These are phyloP conservation scores for Amniataba percoides DNA, from an alignment of 2,797 vertebrate species.

Conservation along the genomic window DNA sequence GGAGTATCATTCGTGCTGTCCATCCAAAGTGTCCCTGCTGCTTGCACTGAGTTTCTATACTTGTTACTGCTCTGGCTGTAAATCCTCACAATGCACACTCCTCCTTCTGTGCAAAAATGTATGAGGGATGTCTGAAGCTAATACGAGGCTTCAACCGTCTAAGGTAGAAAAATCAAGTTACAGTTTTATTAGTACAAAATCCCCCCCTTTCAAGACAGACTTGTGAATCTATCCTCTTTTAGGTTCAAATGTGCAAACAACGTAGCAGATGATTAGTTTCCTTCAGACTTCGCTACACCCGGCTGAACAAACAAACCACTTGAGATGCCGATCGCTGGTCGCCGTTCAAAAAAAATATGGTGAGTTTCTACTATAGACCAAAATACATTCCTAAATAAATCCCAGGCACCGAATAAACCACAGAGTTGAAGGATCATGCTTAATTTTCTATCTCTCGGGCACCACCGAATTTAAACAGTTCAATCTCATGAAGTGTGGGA, in stretches of 20 bases:
- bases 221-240: not conserved
- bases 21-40: not conserved
- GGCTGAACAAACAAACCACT: not conserved
- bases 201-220: not conserved
- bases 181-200: not conserved
- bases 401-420: not conserved
- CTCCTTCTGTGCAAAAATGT: too few species aligned
- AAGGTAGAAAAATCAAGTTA: not conserved
- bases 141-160: too few species aligned
- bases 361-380: not conserved
- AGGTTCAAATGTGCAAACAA: not conserved
- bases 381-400: not conserved
- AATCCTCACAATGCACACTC: not conserved
- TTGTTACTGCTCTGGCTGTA: not conserved
- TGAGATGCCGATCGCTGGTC: not conserved
- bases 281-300: not conserved
- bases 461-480: slow-evolving; percentile 9
- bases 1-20: not conserved
- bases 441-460: not conserved
- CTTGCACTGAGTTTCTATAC: not conserved
- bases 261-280: slow-evolving; percentile 9
- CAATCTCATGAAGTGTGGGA: slow-evolving; percentile 2
- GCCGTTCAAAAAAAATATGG: not conserved
- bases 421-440: not conserved
- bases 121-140: too few species aligned